Evolutionary conservation across 2,888 invertebrate species (phyloP), one percentile per base, ranked within the genome.

Genomic region (Epicampocera succincta): DNA sequence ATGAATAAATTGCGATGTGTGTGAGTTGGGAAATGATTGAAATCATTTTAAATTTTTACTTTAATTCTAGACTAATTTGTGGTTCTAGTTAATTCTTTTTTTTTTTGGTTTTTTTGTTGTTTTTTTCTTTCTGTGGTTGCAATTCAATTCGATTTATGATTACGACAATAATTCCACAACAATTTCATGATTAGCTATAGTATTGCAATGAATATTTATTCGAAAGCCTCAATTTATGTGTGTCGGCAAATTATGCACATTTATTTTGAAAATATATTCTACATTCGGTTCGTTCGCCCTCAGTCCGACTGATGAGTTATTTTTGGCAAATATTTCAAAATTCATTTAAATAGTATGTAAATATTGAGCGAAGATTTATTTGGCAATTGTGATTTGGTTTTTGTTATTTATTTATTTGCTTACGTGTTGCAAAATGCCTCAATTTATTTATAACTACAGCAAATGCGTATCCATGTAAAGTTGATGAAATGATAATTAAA

Each of bases 31-130:
- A 63, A 73, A 77, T 71, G 77, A 74, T 69, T 74, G 65, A 74
- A 82, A 75, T 69, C 44, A 66, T 76, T 77, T 71, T 63, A 71
- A 44, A 56, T 56, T 78, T 78, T 73, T 38, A 66, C 33, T 82
- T 72, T 17, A 78, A 66, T 74, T 78, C 71, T 66, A 60, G 52
- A 78, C 78, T 82, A 78, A 82, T 82, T 82, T 82, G 82, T 74
- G 78, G 82, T 65, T 75, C 69, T 46, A 13, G n/a, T 63, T 40
- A n/a, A 11, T 48, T 68, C 52, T 44, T 60, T 71, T 71, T 58
- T 3, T 9, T 9, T n/a, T n/a, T n/a, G n/a, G n/a, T n/a, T n/a
- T 50, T 21, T 15, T 46, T 46, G 15, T 46, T 46, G 3, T 15
- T 46, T 46, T 46, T n/a, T 46, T 46, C 8, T 15, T 46, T 52